Evolutionary conservation across 2,888 invertebrate species (phyloP).

Genomic region (Oscheius sp.): DNA sequence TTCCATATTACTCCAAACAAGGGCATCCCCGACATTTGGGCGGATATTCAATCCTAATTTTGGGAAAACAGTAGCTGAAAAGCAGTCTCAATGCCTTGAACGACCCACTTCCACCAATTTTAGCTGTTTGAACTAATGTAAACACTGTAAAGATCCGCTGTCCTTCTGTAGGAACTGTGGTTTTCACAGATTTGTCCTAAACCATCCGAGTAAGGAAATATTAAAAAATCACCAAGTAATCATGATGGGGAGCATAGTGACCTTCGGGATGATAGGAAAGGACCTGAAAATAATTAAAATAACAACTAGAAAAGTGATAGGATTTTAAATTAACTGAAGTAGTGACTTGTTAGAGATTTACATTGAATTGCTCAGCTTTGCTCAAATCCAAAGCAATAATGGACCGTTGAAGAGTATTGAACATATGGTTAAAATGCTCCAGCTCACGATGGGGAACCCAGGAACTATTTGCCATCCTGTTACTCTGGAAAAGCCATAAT

Average conservation of each 20-base stretch:
- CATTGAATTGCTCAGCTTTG: conserved; percentile 29
- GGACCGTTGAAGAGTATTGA: conserved; percentile 26
- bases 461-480: conserved; percentile 26
- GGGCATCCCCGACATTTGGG: conserved; percentile 21
- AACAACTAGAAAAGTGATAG: neutral
- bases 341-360: conserved; percentile 5
- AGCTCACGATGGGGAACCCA: conserved; percentile 24
- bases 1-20: conserved; percentile 28
- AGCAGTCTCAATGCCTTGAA: neutral
- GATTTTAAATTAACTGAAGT: neutral
- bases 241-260: conserved; percentile 30
- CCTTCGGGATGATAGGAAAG: conserved; percentile 28
- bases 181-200: neutral
- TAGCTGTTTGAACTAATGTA: conserved; percentile 23
- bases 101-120: conserved; percentile 29
- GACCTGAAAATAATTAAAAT: conserved; percentile 9
- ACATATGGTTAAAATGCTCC: conserved; percentile 14
- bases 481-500: neutral
- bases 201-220: too few species aligned
- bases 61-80: conserved; percentile 31
- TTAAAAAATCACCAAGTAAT: too few species aligned
- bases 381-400: conserved; percentile 24
- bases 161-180: conserved; percentile 13
- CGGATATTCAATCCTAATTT: conserved; percentile 17
- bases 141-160: conserved; percentile 25